These are phyloP conservation scores for Leucophenga montana DNA, from an alignment of 2,888 invertebrate species.

Conservation along the genomic window DNA sequence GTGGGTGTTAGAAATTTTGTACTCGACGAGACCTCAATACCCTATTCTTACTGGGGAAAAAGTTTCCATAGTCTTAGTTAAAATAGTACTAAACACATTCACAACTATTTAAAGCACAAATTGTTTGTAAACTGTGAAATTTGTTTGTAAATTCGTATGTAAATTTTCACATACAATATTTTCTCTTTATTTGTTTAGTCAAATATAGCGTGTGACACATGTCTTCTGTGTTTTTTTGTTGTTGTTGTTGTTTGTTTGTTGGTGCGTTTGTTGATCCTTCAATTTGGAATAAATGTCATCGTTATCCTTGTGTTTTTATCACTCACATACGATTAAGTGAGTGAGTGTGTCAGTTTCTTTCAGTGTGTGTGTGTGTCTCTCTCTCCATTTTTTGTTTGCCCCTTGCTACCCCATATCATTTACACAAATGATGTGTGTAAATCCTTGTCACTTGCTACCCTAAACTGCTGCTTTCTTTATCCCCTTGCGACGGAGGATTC, in stretches of 20 bases:
- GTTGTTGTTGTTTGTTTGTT: constrained; percentile 1
- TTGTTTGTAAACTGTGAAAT: constrained; percentile 39
- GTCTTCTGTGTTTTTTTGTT: background rate
- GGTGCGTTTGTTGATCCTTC: constrained; percentile 30
- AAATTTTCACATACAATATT: constrained; percentile 47
- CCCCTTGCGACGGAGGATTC: background rate
- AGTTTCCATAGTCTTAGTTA: too few species aligned
- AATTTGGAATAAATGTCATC: constrained; percentile 34
- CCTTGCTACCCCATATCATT: constrained; percentile 55
- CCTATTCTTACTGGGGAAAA: too few species aligned
- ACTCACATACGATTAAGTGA: constrained; percentile 33
- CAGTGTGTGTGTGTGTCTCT: constrained; percentile 34
- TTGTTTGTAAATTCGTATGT: constrained; percentile 62
- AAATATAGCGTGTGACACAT: background rate
- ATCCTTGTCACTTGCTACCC: constrained; percentile 30
- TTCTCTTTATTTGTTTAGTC: too few species aligned
- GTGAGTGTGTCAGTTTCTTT: constrained; percentile 20
- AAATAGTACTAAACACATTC: too few species aligned
- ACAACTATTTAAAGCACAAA: constrained; percentile 34
- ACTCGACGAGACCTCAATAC: too few species aligned
- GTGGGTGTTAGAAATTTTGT: too few species aligned
- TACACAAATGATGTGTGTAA: constrained; percentile 50
- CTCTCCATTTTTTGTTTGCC: constrained; percentile 39
- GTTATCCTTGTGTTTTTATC: constrained; percentile 39
- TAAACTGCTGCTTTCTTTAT: background rate